Percentiles rank a stretch among this genome's conserved stretches.
Conservation (phyloP, 2,113 vertebrate genomes). For the Eurypyga helias region DNA sequence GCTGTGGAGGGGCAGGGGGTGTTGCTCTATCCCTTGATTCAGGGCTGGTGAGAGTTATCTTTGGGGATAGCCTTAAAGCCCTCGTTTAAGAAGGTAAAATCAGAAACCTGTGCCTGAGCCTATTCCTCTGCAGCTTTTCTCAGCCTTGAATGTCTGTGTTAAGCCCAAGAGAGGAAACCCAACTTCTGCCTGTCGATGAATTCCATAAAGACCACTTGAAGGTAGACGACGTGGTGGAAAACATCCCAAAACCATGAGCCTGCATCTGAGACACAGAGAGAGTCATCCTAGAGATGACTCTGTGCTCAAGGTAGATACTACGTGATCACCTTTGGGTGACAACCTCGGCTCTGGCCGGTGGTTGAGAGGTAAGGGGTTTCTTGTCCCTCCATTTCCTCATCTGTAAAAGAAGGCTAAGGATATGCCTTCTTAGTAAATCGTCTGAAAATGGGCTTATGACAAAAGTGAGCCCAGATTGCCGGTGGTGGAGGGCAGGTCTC, state of each 20-base stretch:
- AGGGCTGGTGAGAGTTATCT: not conserved
- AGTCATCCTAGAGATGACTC: not conserved
- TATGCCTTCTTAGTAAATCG: not conserved
- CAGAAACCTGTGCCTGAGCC: not conserved
- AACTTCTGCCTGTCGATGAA: not conserved
- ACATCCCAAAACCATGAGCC: not conserved
- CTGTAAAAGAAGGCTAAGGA: not conserved
- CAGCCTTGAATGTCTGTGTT: not conserved
- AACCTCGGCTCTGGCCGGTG: not conserved
- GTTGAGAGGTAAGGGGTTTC: not conserved
- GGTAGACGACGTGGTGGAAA: not conserved
- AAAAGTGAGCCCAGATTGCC: not conserved
- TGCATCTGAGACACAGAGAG: not conserved
- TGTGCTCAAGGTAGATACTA: not conserved
- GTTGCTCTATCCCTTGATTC: not conserved
- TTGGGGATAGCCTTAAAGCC: not conserved
- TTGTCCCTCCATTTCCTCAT: not conserved
- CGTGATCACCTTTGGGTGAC: not conserved
- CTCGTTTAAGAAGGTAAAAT: not conserved
- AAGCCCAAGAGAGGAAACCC: not conserved
- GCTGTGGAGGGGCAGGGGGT: fast-evolving
- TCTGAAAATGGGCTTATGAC: not conserved
- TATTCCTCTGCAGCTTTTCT: not conserved
- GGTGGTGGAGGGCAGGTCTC: not conserved
- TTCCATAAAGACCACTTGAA: not conserved